Base-by-base conservation (phyloP, 2,888 invertebrate genomes). In the Cyaniris semiargus region DNA sequence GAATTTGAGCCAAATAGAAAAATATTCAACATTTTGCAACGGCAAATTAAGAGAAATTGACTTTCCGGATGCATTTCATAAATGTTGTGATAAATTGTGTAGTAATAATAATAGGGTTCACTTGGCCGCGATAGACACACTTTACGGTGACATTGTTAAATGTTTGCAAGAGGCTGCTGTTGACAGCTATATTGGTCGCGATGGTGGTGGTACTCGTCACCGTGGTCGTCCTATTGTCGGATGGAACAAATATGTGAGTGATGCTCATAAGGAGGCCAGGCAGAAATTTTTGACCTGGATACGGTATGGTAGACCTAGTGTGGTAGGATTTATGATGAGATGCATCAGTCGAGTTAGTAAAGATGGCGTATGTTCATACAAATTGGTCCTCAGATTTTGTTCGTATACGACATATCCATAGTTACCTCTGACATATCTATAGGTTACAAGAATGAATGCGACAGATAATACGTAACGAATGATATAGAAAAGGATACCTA, bases 261-360 rank as follows among this genome's bases (percentile, higher is more conserved):
- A 76, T 1, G 79, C 79, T 60, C 79, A 81, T 70, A 66, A 72
- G 76, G 75, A 72, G 76, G 82, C 80, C 10, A 78, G 82, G 60
- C 44, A 23, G 27, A 74, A 76, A 21, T 81, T 78, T 77, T 72
- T 70, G 34, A 18, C 34, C 27, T 79, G 78, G 78, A 7, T 78
- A 2, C 66, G 44, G 75, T 76, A n/a, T 8, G 78, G 78, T 3
- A 78, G 78, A 34, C 80, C 78, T 13, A 70, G 5, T 18, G 10
- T 6, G 80, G 80, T 23, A 4, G 15, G 76, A 44, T 44, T 27
- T 80, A 75, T 76, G 71, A 71, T 6, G 70, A 78, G 60, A 79
- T 77, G 79, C 21, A 44, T 13, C 15, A 34, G 21, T 48, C 21
- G 15, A 34, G 75, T n/a, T n/a, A n/a, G n/a, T n/a, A 31, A 70